Percentiles rank a stretch among this genome's conserved stretches.
Conservation (phyloP, 23 tunicate genomes). For the Clavelina lepadiformis region DNA sequence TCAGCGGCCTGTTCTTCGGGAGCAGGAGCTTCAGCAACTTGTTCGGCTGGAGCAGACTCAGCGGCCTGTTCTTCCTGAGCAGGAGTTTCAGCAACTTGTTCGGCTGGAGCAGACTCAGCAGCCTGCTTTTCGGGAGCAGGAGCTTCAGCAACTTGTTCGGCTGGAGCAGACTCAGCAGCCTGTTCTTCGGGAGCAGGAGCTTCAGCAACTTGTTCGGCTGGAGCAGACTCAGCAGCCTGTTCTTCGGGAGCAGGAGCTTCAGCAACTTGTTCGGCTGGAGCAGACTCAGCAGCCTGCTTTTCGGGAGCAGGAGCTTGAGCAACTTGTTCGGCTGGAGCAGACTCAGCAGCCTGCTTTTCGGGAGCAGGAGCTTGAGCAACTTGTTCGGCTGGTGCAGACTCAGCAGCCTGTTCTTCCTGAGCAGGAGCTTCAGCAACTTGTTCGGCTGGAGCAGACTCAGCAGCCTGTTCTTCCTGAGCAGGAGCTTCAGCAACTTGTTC, state of each 20-base stretch:
- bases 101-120: background rate
- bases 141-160: background rate
- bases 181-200: background rate
- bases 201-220: background rate
- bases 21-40: background rate
- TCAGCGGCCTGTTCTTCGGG: background rate
- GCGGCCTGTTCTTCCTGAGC: no score
- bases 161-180: background rate
- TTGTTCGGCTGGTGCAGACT: background rate
- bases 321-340: background rate
- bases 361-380: background rate
- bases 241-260: background rate
- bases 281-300: background rate
- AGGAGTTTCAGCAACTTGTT: background rate
- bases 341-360: background rate
- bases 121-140: background rate
- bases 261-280: background rate
- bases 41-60: constrained; percentile 1
- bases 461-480: no score
- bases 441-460: no score
- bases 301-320: background rate
- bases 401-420: background rate
- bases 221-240: background rate
- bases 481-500: no score
- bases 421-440: no score